These are phyloP conservation scores for Corvus hawaiiensis DNA, from an alignment of 2,113 vertebrate genomes.

Conservation along the genomic window DNA sequence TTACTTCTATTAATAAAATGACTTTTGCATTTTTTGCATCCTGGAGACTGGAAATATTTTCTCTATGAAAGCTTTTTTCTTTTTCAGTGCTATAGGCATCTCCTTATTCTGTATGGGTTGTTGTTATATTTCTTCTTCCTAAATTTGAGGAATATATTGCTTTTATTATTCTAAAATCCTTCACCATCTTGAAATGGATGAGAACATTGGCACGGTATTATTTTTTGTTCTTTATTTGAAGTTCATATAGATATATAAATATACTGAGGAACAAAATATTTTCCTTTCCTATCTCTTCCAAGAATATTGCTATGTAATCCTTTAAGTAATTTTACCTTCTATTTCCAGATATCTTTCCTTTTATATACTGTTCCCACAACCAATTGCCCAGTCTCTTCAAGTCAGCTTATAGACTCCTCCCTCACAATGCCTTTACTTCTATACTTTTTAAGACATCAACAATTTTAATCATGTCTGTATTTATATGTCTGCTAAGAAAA, in stretches of 20 bases:
- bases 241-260: background rate
- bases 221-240: background rate
- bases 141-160: background rate
- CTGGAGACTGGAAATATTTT: background rate
- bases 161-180: background rate
- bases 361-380: background rate
- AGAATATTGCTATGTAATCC: background rate
- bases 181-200: background rate
- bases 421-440: background rate
- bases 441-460: background rate
- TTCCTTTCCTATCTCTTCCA: background rate
- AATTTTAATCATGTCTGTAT: background rate
- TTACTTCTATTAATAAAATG: background rate
- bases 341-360: background rate
- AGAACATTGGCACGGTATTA: background rate
- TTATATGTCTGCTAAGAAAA: background rate
- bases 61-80: background rate
- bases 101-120: background rate
- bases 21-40: background rate
- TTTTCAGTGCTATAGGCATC: background rate
- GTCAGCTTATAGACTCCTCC: background rate
- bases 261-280: background rate
- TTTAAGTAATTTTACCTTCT: background rate
- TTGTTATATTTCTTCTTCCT: background rate
- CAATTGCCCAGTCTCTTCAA: background rate